A percentile compares a stretch with the other conserved stretches of the same genome.
Evolutionary conservation across 2,113 vertebrate species (phyloP).

Genomic region (Anhinga anhinga): DNA sequence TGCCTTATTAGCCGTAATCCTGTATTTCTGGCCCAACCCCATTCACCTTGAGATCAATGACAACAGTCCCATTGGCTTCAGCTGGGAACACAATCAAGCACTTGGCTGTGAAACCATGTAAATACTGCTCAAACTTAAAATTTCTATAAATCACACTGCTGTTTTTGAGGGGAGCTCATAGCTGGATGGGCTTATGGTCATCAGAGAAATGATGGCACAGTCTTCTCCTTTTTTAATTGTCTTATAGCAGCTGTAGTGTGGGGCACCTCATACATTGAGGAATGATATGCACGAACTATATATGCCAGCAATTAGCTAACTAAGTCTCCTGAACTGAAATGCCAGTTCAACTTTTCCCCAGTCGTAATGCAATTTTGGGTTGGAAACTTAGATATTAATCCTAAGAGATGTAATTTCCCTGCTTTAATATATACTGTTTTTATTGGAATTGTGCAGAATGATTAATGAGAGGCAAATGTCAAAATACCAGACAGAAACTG

Average conservation of each 20-base stretch:
- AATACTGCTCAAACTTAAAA: neutral
- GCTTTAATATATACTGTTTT: conserved; percentile 19
- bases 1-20: neutral
- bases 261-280: neutral
- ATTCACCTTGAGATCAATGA: neutral
- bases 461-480: conserved; percentile 52
- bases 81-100: neutral
- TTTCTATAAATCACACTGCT: neutral
- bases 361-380: neutral
- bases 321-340: neutral
- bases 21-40: neutral
- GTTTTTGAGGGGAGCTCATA: neutral
- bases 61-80: neutral
- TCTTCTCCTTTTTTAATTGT: neutral
- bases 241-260: neutral
- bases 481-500: conserved; percentile 60
- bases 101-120: neutral
- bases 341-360: neutral
- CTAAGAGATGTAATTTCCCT: neutral
- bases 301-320: neutral
- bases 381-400: neutral
- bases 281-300: neutral
- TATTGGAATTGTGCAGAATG: conserved; percentile 48
- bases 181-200: neutral
- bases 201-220: neutral